Base-by-base conservation (phyloP, 2,888 invertebrate species). In the Nemapogon koenigi region DNA sequence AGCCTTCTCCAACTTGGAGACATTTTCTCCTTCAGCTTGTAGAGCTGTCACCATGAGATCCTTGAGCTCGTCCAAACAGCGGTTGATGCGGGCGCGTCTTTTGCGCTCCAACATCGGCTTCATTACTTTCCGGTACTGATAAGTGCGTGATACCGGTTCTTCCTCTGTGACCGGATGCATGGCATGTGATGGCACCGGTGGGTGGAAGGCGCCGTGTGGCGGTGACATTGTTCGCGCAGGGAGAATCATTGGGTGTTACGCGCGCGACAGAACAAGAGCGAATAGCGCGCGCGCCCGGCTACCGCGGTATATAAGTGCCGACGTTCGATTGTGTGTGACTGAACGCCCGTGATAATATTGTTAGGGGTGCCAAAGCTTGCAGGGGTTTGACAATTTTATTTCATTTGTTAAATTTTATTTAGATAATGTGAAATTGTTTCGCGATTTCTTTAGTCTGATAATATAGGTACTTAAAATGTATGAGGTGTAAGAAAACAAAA, bases 71-170 rank as follows among this genome's bases (percentile, higher is more conserved):
- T 93, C 93, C 49, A 94, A 81, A 66, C 93, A 93, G 49, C 91
- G 86, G 76, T 94, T 94, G 73, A 94, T 94, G 55, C 94, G 83
- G 8, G 94, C 94, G 46, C 94, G 81, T 18, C 93, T 82, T 65
- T 93, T 92, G 40, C 93, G 82, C 62, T 94, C 93, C 51, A 94
- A 73, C 87, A 93, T 88, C 33, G 93, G 94, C 66, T 94, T 93
- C 91, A 92, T 93, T 48, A 94, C 92, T 84, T 92, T 94, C 64
- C 94, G 84, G 78, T 94, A 94, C 61, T 94, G 93, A 66, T 93
- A 93, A 47, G 94, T 94, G 60, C 93, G 84, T 46, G 93, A 93
- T 65, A 91, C 90, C 40, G 88, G 88, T 48, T 78, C 79, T 43
- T 78, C 79, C 48, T 79, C 78, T 13, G 69, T 65, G 36, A 65